phyloP scores from a whole-genome alignment of 2,888 invertebrate species.

The Amphiduros pacificus region DNA sequence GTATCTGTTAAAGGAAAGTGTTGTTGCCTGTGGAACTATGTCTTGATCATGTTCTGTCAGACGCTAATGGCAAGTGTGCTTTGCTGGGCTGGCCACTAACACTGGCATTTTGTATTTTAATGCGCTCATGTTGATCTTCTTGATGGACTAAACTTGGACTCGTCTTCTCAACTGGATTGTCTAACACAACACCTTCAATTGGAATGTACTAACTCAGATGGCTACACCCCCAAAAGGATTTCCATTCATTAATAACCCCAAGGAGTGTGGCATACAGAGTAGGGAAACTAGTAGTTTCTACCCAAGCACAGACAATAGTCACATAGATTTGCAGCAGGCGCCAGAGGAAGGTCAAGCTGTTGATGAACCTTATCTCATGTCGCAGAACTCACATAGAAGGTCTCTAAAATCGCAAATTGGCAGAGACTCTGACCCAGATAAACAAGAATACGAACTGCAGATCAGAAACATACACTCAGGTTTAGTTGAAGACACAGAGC shows the following conservation, averaged over 20 bases:
- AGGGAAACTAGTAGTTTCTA: constrained; percentile 13
- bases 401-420: not conserved
- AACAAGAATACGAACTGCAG: not conserved
- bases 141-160: too few relatives aligned
- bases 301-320: constrained; percentile 19
- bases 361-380: not conserved
- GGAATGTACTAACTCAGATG: constrained; percentile 5
- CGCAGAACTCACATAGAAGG: not conserved
- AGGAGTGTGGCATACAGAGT: constrained; percentile 21
- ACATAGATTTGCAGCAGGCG: constrained; percentile 12
- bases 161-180: too few relatives aligned
- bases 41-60: too few relatives aligned
- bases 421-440: not conserved
- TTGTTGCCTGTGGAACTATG: too few relatives aligned
- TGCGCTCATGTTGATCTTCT: too few relatives aligned
- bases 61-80: too few relatives aligned
- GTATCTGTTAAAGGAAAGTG: too few relatives aligned
- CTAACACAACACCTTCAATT: too few relatives aligned
- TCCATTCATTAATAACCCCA: constrained; percentile 11
- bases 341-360: not conserved
- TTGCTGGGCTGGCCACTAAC: too few relatives aligned
- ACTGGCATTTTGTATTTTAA: too few relatives aligned
- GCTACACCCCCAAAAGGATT: constrained; percentile 3
- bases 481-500: too few relatives aligned
- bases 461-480: too few relatives aligned